These are phyloP conservation scores for Styela plicata DNA, from an alignment of 23 tunicate genomes.

Conservation along the genomic window DNA sequence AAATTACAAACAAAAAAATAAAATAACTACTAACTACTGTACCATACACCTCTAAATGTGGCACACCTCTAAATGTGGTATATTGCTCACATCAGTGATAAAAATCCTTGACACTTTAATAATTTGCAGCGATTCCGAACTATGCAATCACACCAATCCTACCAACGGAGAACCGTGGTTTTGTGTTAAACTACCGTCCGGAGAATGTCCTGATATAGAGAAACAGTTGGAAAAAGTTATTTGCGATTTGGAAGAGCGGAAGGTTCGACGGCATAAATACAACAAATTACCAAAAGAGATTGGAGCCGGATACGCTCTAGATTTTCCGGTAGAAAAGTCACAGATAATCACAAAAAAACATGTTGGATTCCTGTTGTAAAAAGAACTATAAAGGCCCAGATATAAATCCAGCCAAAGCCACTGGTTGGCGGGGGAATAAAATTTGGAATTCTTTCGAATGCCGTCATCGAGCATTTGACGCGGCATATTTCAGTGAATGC, in stretches of 20 bases:
- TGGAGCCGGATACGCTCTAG: not conserved
- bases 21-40: no score
- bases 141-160: slow-evolving; percentile 36
- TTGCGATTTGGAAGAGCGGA: not conserved
- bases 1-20: no score
- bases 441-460: not conserved
- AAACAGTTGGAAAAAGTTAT: not conserved
- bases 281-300: not conserved
- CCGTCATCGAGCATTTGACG: not conserved
- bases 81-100: no score
- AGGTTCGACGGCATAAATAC: not conserved
- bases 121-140: not conserved
- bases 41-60: no score
- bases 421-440: not conserved
- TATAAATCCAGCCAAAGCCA: not conserved
- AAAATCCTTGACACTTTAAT: no score
- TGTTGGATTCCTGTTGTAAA: not conserved
- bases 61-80: no score
- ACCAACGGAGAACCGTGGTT: slow-evolving; percentile 36
- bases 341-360: not conserved
- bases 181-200: slow-evolving; percentile 35
- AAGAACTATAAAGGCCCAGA: no score
- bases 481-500: not conserved
- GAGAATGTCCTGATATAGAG: slow-evolving; percentile 15
- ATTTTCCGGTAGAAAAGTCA: not conserved